Base-by-base conservation (phyloP, 2,797 vertebrate species). In the Scolopax rusticola region DNA sequence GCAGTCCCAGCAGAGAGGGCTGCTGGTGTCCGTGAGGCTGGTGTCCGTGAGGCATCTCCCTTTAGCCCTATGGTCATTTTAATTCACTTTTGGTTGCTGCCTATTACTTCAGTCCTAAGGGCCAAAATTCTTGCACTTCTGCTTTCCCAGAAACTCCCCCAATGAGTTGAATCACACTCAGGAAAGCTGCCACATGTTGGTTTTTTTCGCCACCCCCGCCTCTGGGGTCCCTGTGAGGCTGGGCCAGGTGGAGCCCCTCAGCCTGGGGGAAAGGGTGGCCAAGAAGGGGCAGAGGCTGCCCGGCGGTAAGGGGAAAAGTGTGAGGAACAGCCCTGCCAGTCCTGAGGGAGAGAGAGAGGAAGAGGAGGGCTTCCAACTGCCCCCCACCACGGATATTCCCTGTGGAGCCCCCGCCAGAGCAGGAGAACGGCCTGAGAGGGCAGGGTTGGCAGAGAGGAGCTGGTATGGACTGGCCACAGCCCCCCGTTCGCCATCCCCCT, bases 401-500 rank as follows among this genome's bases (percentile, higher is more conserved):
- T 7, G 27, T 28, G 28, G 51, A 53, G 27, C 27, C 51, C 25
- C 25, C 6, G 10, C 21, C 7, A n/a, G 16, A 17, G 27, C 27
- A 3, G 23, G 8, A n/a, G 21, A 51, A 5, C 10, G 7, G 38
- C 6, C 1, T 12, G 43, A n/a, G 71, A 28, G 13, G 25, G 21
- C 54, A 33, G 33, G n/a, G 30, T 40, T 3, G 0, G 63, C 14
- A 10, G 33, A 13, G 21, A 24, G 24, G 24, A 17, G 51, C 51
- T 23, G 38, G 18, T 17, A 4, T 4, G 30, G 56, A 4, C 10
- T 7, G 25, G 5, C 18, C 0, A 1, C 36, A 24, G 27, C 4
- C 27, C 19, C 24, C 8, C 6, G 0, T 54, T 27, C 20, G 8
- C 23, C 5, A 1, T 56, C 20, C 20, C 19, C 27, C 23, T 12